A percentile compares a stretch with the other conserved stretches of the same genome.
Evolutionary conservation across 2,797 vertebrate species (phyloP).

Genomic region (Distichodus sexfasciatus): DNA sequence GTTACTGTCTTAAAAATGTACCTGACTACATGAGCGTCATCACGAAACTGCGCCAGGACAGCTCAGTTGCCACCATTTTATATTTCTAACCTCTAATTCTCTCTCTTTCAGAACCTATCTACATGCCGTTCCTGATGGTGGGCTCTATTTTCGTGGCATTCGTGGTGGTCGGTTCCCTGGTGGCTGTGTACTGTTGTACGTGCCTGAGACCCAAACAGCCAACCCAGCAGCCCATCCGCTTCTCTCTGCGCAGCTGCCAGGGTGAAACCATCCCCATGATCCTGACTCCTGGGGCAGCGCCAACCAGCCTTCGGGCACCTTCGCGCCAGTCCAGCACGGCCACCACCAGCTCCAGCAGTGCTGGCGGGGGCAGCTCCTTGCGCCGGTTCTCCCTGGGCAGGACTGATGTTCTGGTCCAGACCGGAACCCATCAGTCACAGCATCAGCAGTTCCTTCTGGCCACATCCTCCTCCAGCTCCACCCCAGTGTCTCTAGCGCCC

Average conservation of each 20-base stretch:
- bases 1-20: no score
- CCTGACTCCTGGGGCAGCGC: constrained; percentile 74
- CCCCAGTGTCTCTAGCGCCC: constrained; percentile 71
- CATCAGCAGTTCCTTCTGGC: constrained; percentile 73
- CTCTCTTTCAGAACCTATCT: constrained; percentile 83
- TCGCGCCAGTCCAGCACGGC: constrained; percentile 94
- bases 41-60: no score
- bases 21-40: no score
- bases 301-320: constrained; percentile 80
- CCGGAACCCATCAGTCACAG: constrained; percentile 48
- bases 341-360: constrained; percentile 91
- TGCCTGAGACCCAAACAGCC: constrained; percentile 94
- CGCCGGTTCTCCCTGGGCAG: constrained; percentile 84
- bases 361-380: constrained; percentile 80
- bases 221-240: constrained; percentile 86
- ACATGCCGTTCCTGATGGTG: constrained; percentile 95
- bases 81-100: not conserved
- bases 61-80: not conserved
- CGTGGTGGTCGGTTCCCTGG: constrained; percentile 89
- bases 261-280: constrained; percentile 98
- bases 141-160: constrained; percentile 98
- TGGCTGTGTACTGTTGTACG: constrained; percentile 95
- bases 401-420: constrained; percentile 63
- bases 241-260: constrained; percentile 91
- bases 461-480: constrained; percentile 73